Conservation (phyloP, 2,888 invertebrate species). For the Dascillus cervinus region DNA sequence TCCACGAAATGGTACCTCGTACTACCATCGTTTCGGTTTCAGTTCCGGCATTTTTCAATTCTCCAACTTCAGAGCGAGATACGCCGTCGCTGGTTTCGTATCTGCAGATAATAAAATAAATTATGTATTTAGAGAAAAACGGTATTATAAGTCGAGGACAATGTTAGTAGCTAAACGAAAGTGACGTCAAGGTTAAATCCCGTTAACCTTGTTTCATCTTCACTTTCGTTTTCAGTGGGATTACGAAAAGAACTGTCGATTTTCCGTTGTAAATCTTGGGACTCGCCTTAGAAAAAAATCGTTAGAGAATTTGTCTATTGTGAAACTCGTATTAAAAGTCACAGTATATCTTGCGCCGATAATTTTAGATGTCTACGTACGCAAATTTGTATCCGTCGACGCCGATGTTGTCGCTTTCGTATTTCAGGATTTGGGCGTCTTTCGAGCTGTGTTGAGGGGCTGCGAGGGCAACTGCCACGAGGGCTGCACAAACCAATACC, state of each 20-base stretch:
- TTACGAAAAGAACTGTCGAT: too few relatives aligned
- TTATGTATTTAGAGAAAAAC: background rate
- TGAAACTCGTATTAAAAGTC: too few relatives aligned
- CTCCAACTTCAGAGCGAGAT: slow-evolving; percentile 45
- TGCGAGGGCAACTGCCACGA: slow-evolving; percentile 23
- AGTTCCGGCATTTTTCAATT: slow-evolving; percentile 45
- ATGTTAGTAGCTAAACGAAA: slow-evolving; percentile 12
- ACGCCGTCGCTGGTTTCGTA: slow-evolving; percentile 49
- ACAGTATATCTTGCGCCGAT: too few relatives aligned
- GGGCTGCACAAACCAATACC: slow-evolving; percentile 21
- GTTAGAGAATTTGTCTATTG: too few relatives aligned
- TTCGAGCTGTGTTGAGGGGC: slow-evolving; percentile 29
- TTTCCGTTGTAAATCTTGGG: too few relatives aligned
- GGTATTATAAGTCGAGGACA: slow-evolving; percentile 3
- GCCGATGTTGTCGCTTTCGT: slow-evolving; percentile 54
- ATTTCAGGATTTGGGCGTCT: slow-evolving; percentile 53
- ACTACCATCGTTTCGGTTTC: slow-evolving; percentile 48
- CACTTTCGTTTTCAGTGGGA: slow-evolving; percentile 12
- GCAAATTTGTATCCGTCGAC: slow-evolving; percentile 35
- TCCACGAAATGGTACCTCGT: slow-evolving; percentile 46
- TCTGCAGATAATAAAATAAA: slow-evolving; percentile 30
- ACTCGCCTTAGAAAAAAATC: too few relatives aligned
- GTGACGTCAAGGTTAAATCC: slow-evolving; percentile 29
- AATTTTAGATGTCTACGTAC: too few relatives aligned
- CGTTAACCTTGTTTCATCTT: slow-evolving; percentile 33